Evolutionary conservation across 2,888 invertebrate species (phyloP).

Genomic region (Synanthedon andrenaeformis): DNA sequence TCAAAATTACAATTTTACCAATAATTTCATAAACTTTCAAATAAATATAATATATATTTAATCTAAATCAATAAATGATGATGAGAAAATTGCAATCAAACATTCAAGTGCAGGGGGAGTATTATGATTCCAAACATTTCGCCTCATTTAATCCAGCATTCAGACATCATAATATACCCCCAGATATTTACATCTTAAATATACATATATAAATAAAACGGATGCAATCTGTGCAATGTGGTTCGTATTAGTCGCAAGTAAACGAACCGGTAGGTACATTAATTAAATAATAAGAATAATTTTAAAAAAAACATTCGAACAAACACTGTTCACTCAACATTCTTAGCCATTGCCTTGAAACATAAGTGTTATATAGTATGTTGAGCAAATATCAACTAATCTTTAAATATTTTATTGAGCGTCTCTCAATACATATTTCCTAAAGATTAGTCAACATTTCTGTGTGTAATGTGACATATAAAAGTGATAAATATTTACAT

Average conservation of each 20-base stretch:
- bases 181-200: background rate
- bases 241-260: slow-evolving; percentile 35
- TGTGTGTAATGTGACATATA: background rate
- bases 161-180: too few species aligned
- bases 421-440: background rate
- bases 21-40: too few species aligned
- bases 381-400: slow-evolving; percentile 28
- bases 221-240: slow-evolving; percentile 24
- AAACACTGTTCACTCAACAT: slow-evolving; percentile 64
- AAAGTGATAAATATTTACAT: background rate
- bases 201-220: background rate
- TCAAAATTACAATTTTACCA: too few species aligned
- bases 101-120: too few species aligned
- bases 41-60: background rate
- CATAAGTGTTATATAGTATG: slow-evolving; percentile 8
- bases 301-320: slow-evolving; percentile 13
- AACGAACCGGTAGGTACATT: slow-evolving; percentile 27
- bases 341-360: slow-evolving; percentile 36
- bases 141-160: too few species aligned
- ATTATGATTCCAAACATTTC: too few species aligned
- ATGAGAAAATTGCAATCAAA: too few species aligned
- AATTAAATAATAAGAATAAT: slow-evolving; percentile 5
- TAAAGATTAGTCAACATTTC: background rate
- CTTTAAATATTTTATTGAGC: slow-evolving; percentile 13
- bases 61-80: too few species aligned